phyloP scores from a whole-genome alignment of 2,797 vertebrate genomes.

The Eupleurogrammus muticus region DNA sequence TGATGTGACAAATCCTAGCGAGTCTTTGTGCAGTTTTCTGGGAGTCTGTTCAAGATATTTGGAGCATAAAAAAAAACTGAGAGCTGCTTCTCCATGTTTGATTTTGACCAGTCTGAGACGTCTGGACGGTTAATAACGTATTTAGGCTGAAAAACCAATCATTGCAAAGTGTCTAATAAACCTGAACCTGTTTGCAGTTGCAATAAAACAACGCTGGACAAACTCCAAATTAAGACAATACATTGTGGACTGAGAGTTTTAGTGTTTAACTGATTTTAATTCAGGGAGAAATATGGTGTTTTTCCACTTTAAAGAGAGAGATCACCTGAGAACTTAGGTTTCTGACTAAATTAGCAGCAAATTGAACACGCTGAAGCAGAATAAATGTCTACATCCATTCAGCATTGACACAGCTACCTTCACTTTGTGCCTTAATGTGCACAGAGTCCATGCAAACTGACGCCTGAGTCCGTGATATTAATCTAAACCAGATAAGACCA shows the following conservation, averaged over 20 bases:
- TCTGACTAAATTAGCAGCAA: background rate
- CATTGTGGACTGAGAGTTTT: background rate
- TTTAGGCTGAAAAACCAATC: too few species aligned
- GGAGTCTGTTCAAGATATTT: too few species aligned
- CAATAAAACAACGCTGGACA: background rate
- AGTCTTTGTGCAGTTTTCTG: too few species aligned
- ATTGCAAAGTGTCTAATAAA: background rate
- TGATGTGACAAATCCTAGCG: too few species aligned
- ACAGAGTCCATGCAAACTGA: background rate
- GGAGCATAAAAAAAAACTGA: too few species aligned
- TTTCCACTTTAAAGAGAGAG: background rate
- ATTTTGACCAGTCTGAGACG: too few species aligned
- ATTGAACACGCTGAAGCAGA: background rate
- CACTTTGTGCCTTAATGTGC: background rate
- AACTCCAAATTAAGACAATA: background rate
- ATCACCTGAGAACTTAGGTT: background rate
- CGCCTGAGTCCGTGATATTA: background rate
- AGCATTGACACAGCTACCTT: background rate
- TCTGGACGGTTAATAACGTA: too few species aligned
- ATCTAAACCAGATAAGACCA: background rate
- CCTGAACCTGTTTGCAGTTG: background rate
- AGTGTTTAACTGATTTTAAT: background rate
- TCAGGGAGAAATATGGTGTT: background rate
- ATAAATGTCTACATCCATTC: background rate
- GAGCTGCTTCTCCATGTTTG: too few species aligned